Conservation (phyloP, 2,113 vertebrate species). For the Rhodinocichla rosea region DNA sequence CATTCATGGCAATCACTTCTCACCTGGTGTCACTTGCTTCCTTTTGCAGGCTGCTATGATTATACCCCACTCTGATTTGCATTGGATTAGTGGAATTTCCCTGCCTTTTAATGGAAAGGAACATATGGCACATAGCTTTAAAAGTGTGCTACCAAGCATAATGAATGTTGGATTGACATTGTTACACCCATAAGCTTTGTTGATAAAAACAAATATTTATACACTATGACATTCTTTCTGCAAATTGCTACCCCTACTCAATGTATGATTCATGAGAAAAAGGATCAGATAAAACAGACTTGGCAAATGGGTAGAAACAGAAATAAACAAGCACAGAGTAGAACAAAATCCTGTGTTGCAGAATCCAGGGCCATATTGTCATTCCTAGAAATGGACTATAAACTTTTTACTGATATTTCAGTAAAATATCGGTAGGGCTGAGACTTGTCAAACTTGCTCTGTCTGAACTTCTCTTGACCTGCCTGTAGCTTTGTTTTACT, state of each 20-base stretch:
- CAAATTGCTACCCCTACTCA: constrained; percentile 32
- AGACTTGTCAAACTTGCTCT: not conserved
- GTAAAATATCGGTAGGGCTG: not conserved
- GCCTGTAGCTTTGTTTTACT: not conserved
- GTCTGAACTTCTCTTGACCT: not conserved
- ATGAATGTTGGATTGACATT: constrained; percentile 42
- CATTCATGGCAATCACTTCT: not conserved
- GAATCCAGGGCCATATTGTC: not conserved
- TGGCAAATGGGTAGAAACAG: constrained; percentile 9
- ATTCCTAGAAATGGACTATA: not conserved
- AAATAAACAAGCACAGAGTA: not conserved
- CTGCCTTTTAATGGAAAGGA: constrained; percentile 6
- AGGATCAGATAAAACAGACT: constrained; percentile 15
- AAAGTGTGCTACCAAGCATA: constrained; percentile 12
- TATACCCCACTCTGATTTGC: not conserved
- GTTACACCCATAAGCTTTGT: constrained; percentile 46
- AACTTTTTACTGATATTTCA: not conserved
- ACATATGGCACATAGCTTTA: constrained; percentile 29
- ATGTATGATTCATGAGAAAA: constrained; percentile 46
- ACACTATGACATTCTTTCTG: constrained; percentile 28
- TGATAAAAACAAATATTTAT: constrained; percentile 57
- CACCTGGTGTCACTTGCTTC: not conserved
- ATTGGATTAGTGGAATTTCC: constrained; percentile 26
- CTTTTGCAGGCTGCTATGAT: not conserved
- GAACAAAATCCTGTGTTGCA: not conserved